Conservation (phyloP, 2,113 vertebrate species). For the Dinomys branickii region DNA sequence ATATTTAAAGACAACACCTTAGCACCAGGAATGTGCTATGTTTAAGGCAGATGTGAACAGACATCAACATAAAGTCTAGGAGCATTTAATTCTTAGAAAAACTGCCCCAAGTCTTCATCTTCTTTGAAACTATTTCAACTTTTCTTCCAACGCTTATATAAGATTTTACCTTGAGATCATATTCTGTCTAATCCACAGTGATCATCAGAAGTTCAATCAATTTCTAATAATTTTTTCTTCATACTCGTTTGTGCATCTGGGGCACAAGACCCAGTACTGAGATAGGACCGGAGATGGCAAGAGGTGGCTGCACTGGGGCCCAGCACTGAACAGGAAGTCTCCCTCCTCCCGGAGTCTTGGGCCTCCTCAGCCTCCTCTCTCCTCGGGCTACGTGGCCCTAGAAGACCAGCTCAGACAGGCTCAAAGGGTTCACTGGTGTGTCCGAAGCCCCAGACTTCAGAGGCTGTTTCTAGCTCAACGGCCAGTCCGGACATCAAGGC, state of each 20-base stretch:
- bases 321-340: background rate
- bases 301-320: too few relatives aligned
- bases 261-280: background rate
- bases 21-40: background rate
- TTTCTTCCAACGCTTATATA: background rate
- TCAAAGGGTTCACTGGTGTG: background rate
- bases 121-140: background rate
- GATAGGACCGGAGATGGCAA: background rate
- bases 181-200: background rate
- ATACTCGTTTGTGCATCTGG: background rate
- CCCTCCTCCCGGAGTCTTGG: background rate
- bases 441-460: background rate
- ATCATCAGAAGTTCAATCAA: background rate
- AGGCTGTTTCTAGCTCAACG: background rate
- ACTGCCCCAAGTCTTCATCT: background rate
- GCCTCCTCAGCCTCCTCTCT: background rate
- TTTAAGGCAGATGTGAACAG: background rate
- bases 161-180: constrained; percentile 35
- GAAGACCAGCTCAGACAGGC: background rate
- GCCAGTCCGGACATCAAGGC: background rate
- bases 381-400: background rate
- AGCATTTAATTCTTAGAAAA: constrained; percentile 31
- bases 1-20: background rate
- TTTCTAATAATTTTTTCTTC: background rate
- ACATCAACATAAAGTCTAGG: background rate